Percentiles rank a stretch among this genome's conserved stretches.
Evolutionary conservation across 2,888 invertebrate genomes (phyloP).

Genomic region (Stomorhina lunata): DNA sequence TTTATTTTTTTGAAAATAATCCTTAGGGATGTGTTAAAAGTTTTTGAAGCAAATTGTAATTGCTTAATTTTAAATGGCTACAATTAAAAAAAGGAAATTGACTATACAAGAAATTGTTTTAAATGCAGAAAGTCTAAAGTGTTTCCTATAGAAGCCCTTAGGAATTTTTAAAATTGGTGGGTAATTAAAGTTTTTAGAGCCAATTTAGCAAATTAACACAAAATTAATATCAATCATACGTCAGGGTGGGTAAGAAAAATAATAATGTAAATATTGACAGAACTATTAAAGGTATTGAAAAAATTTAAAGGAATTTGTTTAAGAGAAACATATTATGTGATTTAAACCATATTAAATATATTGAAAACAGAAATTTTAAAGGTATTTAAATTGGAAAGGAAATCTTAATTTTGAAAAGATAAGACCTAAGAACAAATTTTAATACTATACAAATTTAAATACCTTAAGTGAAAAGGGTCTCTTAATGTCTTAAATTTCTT

Average conservation of each 20-base stretch:
- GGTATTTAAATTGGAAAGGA: too few relatives aligned
- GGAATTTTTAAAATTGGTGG: neutral
- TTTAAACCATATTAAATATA: too few relatives aligned
- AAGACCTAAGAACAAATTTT: too few relatives aligned
- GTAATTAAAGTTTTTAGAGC: neutral
- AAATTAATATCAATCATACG: slow-evolving; percentile 45
- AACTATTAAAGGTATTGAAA: too few relatives aligned
- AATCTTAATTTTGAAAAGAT: too few relatives aligned
- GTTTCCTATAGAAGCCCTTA: neutral
- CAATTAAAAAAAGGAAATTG: neutral
- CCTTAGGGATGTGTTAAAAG: neutral
- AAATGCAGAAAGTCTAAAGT: neutral
- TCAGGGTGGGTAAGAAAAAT: neutral
- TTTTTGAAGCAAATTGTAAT: slow-evolving; percentile 9
- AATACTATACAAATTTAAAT: too few relatives aligned
- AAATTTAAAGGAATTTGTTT: neutral
- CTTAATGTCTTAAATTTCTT: too few relatives aligned
- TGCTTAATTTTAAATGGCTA: neutral
- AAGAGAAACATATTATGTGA: too few relatives aligned
- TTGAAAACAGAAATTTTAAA: too few relatives aligned
- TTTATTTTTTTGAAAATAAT: neutral
- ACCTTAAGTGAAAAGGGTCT: too few relatives aligned
- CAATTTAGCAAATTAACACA: neutral
- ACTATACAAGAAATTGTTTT: neutral
- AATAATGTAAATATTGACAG: too few relatives aligned